Conservation (phyloP, 2,113 vertebrate species). For the Indicator indicator region DNA sequence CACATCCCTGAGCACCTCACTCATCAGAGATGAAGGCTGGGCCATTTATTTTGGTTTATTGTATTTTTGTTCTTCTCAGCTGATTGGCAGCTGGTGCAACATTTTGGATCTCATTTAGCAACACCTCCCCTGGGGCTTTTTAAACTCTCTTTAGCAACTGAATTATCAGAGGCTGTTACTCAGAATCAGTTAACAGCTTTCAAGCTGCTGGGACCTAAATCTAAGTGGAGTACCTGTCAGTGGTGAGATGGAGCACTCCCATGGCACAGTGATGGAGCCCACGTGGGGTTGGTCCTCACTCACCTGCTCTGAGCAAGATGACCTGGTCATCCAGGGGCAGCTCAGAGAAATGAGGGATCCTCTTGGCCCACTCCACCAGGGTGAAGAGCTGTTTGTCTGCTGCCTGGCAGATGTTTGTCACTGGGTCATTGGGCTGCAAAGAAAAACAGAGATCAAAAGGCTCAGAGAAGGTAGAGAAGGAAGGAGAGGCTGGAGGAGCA, state of each 20-base stretch:
- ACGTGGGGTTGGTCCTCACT: background rate
- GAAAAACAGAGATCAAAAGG: background rate
- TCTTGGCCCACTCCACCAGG: conserved; percentile 98
- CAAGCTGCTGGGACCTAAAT: background rate
- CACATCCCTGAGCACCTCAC: background rate
- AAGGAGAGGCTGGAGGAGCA: background rate
- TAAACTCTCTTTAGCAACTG: background rate
- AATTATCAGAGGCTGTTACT: background rate
- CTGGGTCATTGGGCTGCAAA: conserved; percentile 91
- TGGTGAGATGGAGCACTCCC: rapidly evolving
- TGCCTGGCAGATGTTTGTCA: conserved; percentile 98
- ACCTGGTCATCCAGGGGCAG: conserved; percentile 97
- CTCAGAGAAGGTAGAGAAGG: background rate
- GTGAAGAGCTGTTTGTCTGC: conserved; percentile 99
- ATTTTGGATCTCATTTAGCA: background rate
- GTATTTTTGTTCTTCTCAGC: background rate
- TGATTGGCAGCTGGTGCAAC: background rate
- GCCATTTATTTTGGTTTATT: background rate
- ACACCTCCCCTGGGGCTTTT: background rate
- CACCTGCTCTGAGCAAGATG: conserved; percentile 94
- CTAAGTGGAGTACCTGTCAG: background rate
- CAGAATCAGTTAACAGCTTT: background rate
- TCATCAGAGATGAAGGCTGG: background rate
- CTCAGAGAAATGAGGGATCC: conserved; percentile 95
- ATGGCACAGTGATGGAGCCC: rapidly evolving